Evolutionary conservation across 2,888 invertebrate genomes (phyloP).

Genomic region (Drosophila sordidapex): DNA sequence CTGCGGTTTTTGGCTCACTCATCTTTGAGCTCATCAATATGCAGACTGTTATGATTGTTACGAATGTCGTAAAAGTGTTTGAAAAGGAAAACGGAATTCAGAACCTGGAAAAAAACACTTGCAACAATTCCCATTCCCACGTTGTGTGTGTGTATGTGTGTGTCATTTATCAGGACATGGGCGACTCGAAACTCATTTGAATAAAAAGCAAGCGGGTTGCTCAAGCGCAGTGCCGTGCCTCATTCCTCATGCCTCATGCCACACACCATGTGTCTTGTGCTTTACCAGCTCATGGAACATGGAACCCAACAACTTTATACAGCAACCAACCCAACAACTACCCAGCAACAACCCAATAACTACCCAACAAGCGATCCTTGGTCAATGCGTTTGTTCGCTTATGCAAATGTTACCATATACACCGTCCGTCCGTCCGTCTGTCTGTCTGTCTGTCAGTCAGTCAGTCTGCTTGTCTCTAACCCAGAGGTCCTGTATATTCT

Average conservation of each 20-base stretch:
- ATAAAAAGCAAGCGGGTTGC: slow-evolving; percentile 62
- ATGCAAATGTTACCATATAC: slow-evolving; percentile 64
- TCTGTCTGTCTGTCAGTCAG: slow-evolving; percentile 5
- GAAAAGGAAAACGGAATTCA: background rate
- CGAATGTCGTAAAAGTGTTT: background rate
- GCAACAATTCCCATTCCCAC: slow-evolving; percentile 67
- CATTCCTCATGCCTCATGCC: background rate
- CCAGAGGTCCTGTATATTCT: slow-evolving; percentile 25
- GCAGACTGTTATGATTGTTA: slow-evolving; percentile 14
- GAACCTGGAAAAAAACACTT: slow-evolving; percentile 52
- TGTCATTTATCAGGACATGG: slow-evolving; percentile 70
- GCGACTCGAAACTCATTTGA: slow-evolving; percentile 62
- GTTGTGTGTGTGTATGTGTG: slow-evolving; percentile 31
- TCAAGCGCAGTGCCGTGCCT: slow-evolving; percentile 64
- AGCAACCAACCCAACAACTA: slow-evolving; percentile 21
- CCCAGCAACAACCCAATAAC: background rate
- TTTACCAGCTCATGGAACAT: slow-evolving; percentile 31
- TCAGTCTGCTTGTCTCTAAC: slow-evolving; percentile 4
- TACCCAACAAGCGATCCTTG: slow-evolving; percentile 33
- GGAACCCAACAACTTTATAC: slow-evolving; percentile 9
- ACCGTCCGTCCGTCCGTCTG: background rate
- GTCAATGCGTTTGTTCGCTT: slow-evolving; percentile 36
- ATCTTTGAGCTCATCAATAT: slow-evolving; percentile 33
- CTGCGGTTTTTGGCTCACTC: slow-evolving; percentile 19
- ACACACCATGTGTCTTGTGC: slow-evolving; percentile 8